phyloP scores from a whole-genome alignment of 2,113 vertebrate species.

The Dromas ardeola region DNA sequence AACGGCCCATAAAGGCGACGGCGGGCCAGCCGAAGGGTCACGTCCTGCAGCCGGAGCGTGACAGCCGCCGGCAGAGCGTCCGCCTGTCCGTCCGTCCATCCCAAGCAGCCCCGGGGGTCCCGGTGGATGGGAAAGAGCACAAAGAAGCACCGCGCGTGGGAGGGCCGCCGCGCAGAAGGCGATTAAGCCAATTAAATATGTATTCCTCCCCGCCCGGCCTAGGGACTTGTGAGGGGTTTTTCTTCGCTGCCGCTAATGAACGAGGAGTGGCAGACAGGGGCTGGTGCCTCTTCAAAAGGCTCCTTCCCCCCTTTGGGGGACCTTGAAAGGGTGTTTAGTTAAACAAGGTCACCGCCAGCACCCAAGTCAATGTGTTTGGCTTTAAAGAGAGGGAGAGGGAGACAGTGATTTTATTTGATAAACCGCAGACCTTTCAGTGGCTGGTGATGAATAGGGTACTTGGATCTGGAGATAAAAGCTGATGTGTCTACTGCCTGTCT shows the following conservation, averaged over 20 bases:
- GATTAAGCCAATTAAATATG: conserved; percentile 43
- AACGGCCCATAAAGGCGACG: not conserved
- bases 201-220: not conserved
- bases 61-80: not conserved
- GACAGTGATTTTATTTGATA: conserved; percentile 55
- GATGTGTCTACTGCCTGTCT: conserved; percentile 45
- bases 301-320: not conserved
- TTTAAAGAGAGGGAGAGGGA: conserved; percentile 11
- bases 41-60: not conserved
- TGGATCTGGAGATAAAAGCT: conserved; percentile 50
- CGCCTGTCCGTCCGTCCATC: not conserved
- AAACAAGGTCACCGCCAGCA: conserved; percentile 46
- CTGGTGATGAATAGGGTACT: conserved; percentile 25
- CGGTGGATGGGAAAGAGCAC: not conserved
- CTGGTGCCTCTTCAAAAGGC: not conserved
- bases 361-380: not conserved
- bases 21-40: not conserved
- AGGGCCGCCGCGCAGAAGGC: not conserved
- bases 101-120: not conserved
- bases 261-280: not conserved
- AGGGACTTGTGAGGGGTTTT: not conserved
- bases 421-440: conserved; percentile 1
- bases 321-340: conserved; percentile 13
- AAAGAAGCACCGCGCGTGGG: not conserved
- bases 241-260: not conserved